Conservation (phyloP, 2,113 vertebrate species). For the Podarcis raffonei region DNA sequence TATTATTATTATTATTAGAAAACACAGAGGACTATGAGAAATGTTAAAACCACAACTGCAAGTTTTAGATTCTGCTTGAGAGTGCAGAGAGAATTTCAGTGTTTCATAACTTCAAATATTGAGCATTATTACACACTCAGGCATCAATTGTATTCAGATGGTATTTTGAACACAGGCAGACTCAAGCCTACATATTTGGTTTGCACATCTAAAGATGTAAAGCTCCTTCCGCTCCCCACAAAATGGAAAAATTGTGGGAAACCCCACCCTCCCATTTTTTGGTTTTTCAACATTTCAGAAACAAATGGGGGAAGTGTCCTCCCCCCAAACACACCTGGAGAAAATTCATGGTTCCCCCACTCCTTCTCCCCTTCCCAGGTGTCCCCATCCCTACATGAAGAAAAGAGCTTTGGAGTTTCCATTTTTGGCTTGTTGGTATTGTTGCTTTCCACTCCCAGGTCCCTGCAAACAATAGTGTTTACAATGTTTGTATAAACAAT, state of each 20-base stretch:
- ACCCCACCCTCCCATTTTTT: too few relatives aligned
- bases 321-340: too few relatives aligned
- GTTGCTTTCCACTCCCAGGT: background rate
- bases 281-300: too few relatives aligned
- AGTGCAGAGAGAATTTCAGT: background rate
- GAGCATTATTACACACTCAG: background rate
- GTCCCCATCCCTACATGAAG: background rate
- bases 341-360: too few relatives aligned
- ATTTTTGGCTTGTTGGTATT: background rate
- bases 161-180: background rate
- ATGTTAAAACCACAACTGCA: background rate
- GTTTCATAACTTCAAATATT: background rate
- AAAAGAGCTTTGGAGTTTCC: background rate
- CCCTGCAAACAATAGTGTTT: background rate
- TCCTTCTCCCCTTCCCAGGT: too few relatives aligned
- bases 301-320: too few relatives aligned
- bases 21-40: background rate
- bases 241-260: too few relatives aligned
- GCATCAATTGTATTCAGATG: background rate
- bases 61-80: background rate
- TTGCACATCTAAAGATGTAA: background rate
- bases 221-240: too few relatives aligned
- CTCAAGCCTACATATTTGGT: background rate
- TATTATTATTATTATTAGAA: too few relatives aligned
- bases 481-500: background rate